phyloP scores from a whole-genome alignment of 2,797 vertebrate species.

The Falco columbarius region DNA sequence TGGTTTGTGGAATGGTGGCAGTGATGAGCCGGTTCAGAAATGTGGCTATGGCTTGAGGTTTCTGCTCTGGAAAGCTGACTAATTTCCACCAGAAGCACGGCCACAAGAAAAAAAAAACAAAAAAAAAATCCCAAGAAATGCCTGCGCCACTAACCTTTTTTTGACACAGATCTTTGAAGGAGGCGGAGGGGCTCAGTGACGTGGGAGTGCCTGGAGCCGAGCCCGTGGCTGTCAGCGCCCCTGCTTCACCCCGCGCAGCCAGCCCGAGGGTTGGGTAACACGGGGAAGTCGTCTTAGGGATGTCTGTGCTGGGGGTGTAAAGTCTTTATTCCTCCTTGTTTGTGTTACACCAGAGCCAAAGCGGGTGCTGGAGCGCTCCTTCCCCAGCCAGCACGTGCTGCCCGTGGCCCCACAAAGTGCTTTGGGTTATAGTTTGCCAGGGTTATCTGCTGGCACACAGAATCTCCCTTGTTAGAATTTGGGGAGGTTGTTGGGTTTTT shows the following conservation, averaged over 20 bases:
- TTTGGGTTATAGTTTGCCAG: background rate
- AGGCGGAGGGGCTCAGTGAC: rapidly evolving
- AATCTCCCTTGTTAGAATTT: background rate
- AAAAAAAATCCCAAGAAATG: background rate
- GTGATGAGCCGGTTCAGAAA: background rate
- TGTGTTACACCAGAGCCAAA: background rate
- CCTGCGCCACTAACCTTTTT: background rate
- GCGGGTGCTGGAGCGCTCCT: rapidly evolving
- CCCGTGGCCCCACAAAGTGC: background rate
- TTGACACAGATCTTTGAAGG: rapidly evolving
- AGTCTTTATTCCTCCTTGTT: background rate
- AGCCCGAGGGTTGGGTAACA: background rate
- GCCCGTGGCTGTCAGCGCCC: background rate
- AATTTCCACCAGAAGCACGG: conserved; percentile 30
- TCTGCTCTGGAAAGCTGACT: conserved; percentile 66
- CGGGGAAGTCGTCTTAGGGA: background rate
- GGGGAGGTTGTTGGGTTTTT: rapidly evolving
- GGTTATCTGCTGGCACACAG: background rate
- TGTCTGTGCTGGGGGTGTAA: rapidly evolving
- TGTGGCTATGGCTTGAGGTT: conserved; percentile 69
- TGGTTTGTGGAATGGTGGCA: conserved; percentile 80
- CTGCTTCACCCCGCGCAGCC: background rate
- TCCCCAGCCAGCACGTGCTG: background rate
- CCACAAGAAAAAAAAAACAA: background rate
- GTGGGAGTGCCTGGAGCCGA: background rate